Evolutionary conservation across 2,113 vertebrate species (phyloP).

Genomic region (mouse (Mus musculus)): DNA sequence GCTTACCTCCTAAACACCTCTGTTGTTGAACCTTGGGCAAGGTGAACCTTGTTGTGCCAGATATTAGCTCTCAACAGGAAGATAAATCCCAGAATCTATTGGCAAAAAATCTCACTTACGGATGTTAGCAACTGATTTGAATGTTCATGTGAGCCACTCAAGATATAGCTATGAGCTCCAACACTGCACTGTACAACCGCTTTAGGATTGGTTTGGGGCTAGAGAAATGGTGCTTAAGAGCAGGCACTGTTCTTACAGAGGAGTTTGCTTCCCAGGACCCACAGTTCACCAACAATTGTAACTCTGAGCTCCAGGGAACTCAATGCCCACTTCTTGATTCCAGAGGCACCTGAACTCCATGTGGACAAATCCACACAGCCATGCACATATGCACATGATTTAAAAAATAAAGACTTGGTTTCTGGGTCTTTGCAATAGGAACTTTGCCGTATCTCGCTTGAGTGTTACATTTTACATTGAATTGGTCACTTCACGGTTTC

Average conservation of each 20-base stretch:
- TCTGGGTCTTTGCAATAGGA: background rate
- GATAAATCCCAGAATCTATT: background rate
- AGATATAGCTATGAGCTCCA: background rate
- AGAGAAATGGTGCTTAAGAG: background rate
- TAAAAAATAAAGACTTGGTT: background rate
- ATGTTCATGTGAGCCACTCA: background rate
- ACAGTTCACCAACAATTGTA: background rate
- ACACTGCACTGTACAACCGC: background rate
- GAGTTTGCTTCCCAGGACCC: background rate
- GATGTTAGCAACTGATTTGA: background rate
- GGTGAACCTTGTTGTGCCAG: background rate
- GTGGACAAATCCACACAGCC: background rate
- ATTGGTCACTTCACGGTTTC: background rate
- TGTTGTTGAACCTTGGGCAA: background rate
- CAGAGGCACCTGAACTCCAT: background rate
- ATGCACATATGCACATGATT: background rate
- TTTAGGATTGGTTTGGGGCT: background rate
- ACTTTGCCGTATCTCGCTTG: background rate
- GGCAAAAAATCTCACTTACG: conserved; percentile 1
- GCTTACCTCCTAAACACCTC: background rate
- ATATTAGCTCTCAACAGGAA: background rate
- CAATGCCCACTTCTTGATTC: background rate
- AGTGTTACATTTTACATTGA: background rate
- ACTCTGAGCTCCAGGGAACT: background rate
- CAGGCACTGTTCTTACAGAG: background rate